A percentile compares a stretch with the other conserved stretches of the same genome.
Evolutionary conservation across 1,140 invertebrate species (phyloP).

Genomic region (Hyles euphorbiae): DNA sequence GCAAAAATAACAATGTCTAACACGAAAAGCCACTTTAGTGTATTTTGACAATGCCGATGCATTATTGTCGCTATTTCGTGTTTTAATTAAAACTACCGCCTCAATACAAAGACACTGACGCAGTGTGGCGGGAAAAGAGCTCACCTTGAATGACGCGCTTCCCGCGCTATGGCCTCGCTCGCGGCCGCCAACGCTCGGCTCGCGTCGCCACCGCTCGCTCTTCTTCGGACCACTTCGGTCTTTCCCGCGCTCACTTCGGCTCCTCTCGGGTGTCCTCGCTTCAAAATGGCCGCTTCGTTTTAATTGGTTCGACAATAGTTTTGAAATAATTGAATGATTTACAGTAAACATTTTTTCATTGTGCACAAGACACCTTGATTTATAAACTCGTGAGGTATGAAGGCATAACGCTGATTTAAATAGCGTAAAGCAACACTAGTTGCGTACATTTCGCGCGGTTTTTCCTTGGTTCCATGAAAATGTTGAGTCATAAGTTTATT

Average conservation of each 20-base stretch:
- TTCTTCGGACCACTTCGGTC: conserved; percentile 21
- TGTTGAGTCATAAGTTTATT: too few species aligned
- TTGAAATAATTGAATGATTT: conserved; percentile 31
- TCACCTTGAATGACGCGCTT: conserved; percentile 63
- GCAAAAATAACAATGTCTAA: too few species aligned
- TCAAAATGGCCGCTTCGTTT: conserved; percentile 26
- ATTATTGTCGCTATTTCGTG: conserved; percentile 6
- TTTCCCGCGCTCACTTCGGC: conserved; percentile 20
- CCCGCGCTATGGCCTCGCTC: conserved; percentile 57
- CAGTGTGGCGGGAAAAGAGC: conserved; percentile 59
- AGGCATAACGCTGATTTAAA: too few species aligned
- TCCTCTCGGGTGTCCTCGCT: conserved; percentile 28
- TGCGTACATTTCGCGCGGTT: too few species aligned
- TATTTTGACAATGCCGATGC: too few species aligned
- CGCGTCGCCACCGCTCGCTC: conserved; percentile 28
- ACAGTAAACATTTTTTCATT: background rate
- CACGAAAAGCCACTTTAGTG: too few species aligned
- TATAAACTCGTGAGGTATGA: background rate
- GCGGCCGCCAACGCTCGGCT: conserved; percentile 46
- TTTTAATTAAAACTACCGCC: conserved; percentile 42
- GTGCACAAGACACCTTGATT: conserved; percentile 2
- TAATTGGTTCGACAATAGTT: conserved; percentile 41
- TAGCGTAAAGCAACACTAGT: too few species aligned
- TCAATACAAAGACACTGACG: conserved; percentile 55
- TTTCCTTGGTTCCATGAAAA: too few species aligned